phyloP scores from a whole-genome alignment of 2,113 vertebrate genomes.

The Numenius arquata region DNA sequence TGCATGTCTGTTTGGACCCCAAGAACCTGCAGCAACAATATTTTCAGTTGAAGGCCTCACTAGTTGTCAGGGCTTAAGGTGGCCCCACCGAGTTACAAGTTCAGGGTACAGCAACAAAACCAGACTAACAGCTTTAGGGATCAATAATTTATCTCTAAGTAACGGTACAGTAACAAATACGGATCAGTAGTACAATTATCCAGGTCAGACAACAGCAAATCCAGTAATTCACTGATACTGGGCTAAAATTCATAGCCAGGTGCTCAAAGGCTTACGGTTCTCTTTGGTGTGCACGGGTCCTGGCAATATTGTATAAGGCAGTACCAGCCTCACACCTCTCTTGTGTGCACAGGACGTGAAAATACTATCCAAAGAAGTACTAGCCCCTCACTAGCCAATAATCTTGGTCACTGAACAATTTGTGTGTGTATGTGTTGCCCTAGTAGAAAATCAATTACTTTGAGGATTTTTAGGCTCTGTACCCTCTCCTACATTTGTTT shows the following conservation, averaged over 20 bases:
- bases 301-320: accelerated
- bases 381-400: background rate
- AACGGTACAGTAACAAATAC: background rate
- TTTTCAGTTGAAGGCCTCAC: background rate
- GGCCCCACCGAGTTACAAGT: background rate
- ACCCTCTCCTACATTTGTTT: background rate
- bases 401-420: background rate
- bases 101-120: background rate
- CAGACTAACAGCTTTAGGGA: background rate
- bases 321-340: background rate
- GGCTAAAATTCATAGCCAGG: background rate
- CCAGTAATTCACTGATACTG: background rate
- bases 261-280: accelerated
- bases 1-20: background rate
- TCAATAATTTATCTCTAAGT: slow-evolving; percentile 23
- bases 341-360: background rate
- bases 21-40: background rate
- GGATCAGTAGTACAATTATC: background rate
- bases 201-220: background rate
- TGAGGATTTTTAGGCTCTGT: background rate
- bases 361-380: background rate
- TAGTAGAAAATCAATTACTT: background rate
- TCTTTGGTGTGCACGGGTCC: accelerated
- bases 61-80: background rate
- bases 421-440: background rate